These are phyloP conservation scores for Melieria crassipennis DNA, from an alignment of 2,888 invertebrate genomes.

Conservation along the genomic window DNA sequence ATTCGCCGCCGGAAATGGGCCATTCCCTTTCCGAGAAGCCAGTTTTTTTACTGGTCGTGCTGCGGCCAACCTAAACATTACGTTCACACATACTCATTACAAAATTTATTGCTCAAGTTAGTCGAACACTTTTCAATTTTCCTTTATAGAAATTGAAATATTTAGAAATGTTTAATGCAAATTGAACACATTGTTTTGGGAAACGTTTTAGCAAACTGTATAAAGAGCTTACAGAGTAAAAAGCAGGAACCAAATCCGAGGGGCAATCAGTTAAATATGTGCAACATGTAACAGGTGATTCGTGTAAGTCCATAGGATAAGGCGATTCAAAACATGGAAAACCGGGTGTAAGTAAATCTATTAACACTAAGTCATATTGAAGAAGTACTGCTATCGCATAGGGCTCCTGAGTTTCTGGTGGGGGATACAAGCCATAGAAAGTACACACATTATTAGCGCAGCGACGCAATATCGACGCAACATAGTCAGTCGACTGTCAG, in stretches of 20 bases:
- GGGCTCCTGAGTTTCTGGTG: conserved; percentile 93
- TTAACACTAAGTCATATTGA: conserved; percentile 97
- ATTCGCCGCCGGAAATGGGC: conserved; percentile 97
- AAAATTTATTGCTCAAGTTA: not conserved
- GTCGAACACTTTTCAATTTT: not conserved
- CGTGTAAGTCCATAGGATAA: conserved; percentile 99
- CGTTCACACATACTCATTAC: not conserved
- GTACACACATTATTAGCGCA: not conserved
- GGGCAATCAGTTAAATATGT: conserved; percentile 98
- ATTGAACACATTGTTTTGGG: too few relatives aligned
- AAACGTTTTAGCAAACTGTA: not conserved
- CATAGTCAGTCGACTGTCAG: too few relatives aligned
- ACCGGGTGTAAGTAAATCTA: conserved; percentile 93
- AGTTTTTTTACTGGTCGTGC: conserved; percentile 76
- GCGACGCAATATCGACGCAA: too few relatives aligned
- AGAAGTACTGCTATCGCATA: conserved; percentile 97
- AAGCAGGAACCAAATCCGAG: conserved; percentile 95
- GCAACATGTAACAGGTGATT: conserved; percentile 97
- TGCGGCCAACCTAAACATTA: conserved; percentile 72
- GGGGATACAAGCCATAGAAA: not conserved
- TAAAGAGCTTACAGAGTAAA: conserved; percentile 80
- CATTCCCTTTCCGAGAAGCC: conserved; percentile 93
- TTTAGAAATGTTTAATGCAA: not conserved
- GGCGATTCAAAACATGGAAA: conserved; percentile 99
- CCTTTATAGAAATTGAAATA: not conserved